These are phyloP conservation scores for Ophraella communa DNA, from an alignment of 2,888 invertebrate genomes.

Conservation along the genomic window DNA sequence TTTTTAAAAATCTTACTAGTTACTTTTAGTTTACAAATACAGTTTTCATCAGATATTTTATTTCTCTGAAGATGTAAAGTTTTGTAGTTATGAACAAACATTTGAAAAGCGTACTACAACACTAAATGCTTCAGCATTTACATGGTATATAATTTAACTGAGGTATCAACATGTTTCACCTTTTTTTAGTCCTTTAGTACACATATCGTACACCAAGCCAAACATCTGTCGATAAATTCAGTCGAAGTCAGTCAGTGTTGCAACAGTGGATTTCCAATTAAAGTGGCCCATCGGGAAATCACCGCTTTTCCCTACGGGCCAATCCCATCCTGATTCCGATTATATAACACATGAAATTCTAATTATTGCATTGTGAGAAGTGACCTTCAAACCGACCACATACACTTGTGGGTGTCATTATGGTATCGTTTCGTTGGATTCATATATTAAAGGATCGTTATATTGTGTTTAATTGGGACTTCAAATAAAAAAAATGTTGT, in stretches of 20 bases:
- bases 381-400: conserved; percentile 5
- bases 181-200: background rate
- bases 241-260: conserved; percentile 28
- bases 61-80: no score
- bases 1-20: no score
- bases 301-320: conserved; percentile 40
- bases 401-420: background rate
- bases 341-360: conserved; percentile 45
- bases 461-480: background rate
- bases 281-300: conserved; percentile 47
- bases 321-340: conserved; percentile 45
- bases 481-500: no score
- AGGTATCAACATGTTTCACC: conserved; percentile 14
- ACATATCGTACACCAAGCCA: background rate
- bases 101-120: background rate
- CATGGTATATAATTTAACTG: conserved; percentile 7
- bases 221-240: conserved; percentile 27
- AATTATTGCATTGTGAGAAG: conserved; percentile 42
- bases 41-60: no score
- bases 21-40: no score
- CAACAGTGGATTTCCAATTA: conserved; percentile 43
- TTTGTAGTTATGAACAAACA: background rate
- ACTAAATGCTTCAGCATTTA: background rate
- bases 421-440: background rate
- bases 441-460: background rate